Evolutionary conservation across 2,113 vertebrate genomes (phyloP), one percentile per base, ranked within the genome.

Genomic region (Corydoras sp.): DNA sequence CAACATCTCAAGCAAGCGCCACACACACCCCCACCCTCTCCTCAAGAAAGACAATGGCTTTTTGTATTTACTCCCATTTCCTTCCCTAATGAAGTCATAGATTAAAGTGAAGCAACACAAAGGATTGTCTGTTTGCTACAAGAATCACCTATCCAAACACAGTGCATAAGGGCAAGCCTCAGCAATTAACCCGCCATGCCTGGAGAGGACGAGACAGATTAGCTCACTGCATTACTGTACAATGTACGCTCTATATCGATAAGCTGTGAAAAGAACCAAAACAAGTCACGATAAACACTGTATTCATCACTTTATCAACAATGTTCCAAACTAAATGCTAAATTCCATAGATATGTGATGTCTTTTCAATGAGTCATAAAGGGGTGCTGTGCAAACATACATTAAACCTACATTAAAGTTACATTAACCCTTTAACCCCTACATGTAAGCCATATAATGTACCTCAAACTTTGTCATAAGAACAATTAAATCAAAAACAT

Each of bases 71-170:
- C 86, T 89, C 86, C 84, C 81, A 84, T 90, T 92, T 89, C 88
- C 89, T 91, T 91, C 89, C 90, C 87, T 88, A 89, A 92, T 90
- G 87, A 89, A 90, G 87, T 90, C 82, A 85, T 80, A 79, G 85
- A 86, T 83, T 81, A 85, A 90, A 89, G 88, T 87, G 78, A 89
- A 84, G 82, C 70, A 62, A 74, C 78, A 90, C 88, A 91, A 88
- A 89, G 84, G 82, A 76, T 82, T 87, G 86, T 85, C 83, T 90
- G 86, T 89, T 84, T 88, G 84, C 82, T 76, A 86, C 77, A 81
- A 84, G 84, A 84, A 89, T 85, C 86, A 88, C 85, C 64, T 91
- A 92, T 88, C 84, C 89, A 92, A 93, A 93, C 90, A 92, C 82
- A 88, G 81, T 81, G 87, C 86, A 83, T 76, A 76, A 86, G 81